Evolutionary conservation across 2,888 invertebrate species (phyloP), one percentile per base, ranked within the genome.

Genomic region (Zhengitettix transpicula): DNA sequence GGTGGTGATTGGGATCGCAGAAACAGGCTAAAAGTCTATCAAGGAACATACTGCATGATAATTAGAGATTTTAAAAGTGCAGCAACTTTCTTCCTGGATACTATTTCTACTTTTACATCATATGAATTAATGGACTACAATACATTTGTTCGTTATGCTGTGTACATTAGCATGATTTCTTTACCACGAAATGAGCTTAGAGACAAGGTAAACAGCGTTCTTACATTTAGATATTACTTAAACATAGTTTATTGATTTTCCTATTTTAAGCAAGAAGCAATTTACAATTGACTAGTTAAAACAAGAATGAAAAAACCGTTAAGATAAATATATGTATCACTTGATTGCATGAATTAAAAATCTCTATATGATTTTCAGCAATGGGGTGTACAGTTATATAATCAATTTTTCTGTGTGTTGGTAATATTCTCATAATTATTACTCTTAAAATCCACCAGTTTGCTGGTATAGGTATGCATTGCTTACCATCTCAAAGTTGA

Each of bases 1-100:
- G 99, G 99, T 64, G 99, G 99, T 14, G 99, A 99, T 73, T 99
- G 99, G 99, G 96, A 99, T 69, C 83, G 99, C 57, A 82, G 98
- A 66, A 99, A 99, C 73, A 85, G 99, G 65, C 77, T 99, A 41
- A 98, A 98, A 75, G 99, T 98, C 0, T 95, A 95, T 70, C 93
- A 93, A 75, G 99, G 97, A 53, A 86, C 96, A 52, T 99, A 98
- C 72, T 90, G 92, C 66, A 87, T 99, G 74, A 90, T 97, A 0
- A 88, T 99, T 52, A 81, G 99, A 63, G 97, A 99, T 72, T 99
- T 99, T 73, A 92, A 92, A 72, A 87, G 84, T 66, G 97, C 99
- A 11, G 95, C 98, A 0, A 87, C 84, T 64, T 84, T 96, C 65
- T 99, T 99, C 72, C 81, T 99, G 67, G 99, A 99, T 71, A 97